These are phyloP conservation scores for Cataglyphis hispanica DNA, from an alignment of 1,140 invertebrate genomes.

Conservation along the genomic window DNA sequence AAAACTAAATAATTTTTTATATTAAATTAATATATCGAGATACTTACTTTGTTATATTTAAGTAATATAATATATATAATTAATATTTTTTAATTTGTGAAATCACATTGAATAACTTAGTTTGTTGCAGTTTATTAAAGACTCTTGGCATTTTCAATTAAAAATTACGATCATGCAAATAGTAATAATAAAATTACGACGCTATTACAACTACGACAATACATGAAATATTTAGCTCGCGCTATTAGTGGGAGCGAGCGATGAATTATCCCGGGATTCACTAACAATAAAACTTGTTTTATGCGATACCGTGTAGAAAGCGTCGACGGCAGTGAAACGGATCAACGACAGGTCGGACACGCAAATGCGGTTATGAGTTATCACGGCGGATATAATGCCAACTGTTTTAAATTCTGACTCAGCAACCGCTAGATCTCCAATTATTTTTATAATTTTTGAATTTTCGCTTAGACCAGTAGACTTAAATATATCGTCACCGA, in stretches of 20 bases:
- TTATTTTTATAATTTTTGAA: conserved; percentile 30
- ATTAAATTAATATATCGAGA: no score
- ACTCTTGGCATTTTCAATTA: conserved; percentile 3
- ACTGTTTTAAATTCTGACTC: conserved; percentile 83
- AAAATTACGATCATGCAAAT: background rate
- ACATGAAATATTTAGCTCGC: conserved; percentile 21
- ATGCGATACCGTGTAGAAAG: conserved; percentile 64
- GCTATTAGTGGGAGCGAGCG: conserved; percentile 13
- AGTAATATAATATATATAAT: background rate
- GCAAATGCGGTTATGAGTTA: conserved; percentile 75
- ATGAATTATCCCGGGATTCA: conserved; percentile 25
- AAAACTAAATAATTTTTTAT: no score
- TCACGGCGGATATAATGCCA: conserved; percentile 75
- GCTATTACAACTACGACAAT: background rate
- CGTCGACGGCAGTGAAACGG: conserved; percentile 70
- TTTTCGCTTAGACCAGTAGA: conserved; percentile 25
- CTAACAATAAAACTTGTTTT: conserved; percentile 66
- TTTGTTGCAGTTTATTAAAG: background rate
- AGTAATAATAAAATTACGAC: conserved; percentile 13
- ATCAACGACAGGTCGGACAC: conserved; percentile 78
- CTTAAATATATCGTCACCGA: conserved; percentile 54
- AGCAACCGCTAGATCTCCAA: conserved; percentile 44
- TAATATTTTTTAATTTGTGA: background rate
- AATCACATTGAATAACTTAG: background rate
- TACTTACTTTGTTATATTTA: background rate